phyloP scores from a whole-genome alignment of 2,797 vertebrate species.

The Sarcoramphus papa region DNA sequence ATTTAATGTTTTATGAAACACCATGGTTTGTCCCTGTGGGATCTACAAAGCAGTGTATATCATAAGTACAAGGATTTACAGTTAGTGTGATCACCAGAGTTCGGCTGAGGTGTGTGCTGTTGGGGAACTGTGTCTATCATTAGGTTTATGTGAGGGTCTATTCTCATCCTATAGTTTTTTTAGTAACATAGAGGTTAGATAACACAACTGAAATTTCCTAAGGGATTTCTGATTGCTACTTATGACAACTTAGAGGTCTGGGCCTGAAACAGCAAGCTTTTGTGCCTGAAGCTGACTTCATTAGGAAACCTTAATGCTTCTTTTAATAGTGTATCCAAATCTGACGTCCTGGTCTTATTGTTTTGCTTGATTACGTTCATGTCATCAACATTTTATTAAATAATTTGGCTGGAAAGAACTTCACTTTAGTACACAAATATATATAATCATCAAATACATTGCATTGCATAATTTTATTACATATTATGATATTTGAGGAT shows the following conservation, averaged over 20 bases:
- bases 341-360: background rate
- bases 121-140: background rate
- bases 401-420: background rate
- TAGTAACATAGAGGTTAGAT: background rate
- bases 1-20: background rate
- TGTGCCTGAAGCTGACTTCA: background rate
- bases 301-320: background rate
- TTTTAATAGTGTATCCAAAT: background rate
- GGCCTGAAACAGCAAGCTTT: background rate
- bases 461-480: background rate
- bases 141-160: background rate
- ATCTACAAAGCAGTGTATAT: background rate
- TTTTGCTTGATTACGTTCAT: background rate
- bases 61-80: background rate
- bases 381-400: background rate
- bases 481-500: background rate
- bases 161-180: background rate
- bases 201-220: background rate
- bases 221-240: background rate
- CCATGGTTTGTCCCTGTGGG: background rate
- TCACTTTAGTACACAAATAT: background rate
- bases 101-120: background rate
- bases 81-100: background rate
- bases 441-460: background rate
- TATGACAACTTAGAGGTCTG: background rate